Evolutionary conservation across 1,140 invertebrate species (phyloP).

Genomic region (Caenorhabditis elegans): WBcel235 BX284603.4:11916501-11917000

Average conservation of each 20-base stretch:
- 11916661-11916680: neutral
- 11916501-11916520: neutral
- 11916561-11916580: neutral
- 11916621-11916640: neutral
- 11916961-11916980: neutral
- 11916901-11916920: neutral
- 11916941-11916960: neutral
- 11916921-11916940: neutral
- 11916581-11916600: constrained; percentile 20
- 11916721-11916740: no score
- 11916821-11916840: no score
- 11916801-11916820: no score
- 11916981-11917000: no score
- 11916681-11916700: neutral
- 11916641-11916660: neutral
- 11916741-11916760: no score
- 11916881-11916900: neutral
- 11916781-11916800: no score
- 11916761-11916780: no score
- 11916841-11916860: no score
- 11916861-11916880: no score
- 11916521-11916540: neutral
- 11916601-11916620: constrained; percentile 28
- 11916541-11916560: neutral
- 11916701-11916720: no score